phyloP scores from a whole-genome alignment of 2,113 vertebrate species.

The Andinoacara biseriatus region DNA sequence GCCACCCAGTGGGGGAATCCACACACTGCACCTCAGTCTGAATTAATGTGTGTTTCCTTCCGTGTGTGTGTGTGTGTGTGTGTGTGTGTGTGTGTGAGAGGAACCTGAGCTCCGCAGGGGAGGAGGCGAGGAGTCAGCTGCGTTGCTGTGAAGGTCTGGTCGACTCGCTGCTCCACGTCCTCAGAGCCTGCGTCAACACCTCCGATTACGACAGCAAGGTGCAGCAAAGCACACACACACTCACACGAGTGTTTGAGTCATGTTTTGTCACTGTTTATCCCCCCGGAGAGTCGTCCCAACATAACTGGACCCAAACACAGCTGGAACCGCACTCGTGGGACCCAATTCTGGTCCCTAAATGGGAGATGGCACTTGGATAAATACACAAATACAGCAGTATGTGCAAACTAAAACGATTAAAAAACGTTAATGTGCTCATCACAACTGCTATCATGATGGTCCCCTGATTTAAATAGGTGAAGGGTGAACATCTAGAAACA shows the following conservation, averaged over 20 bases:
- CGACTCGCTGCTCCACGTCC: constrained; percentile 92
- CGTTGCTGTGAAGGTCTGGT: constrained; percentile 93
- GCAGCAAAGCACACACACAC: constrained; percentile 10
- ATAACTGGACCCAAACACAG: neutral
- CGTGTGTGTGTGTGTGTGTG: neutral
- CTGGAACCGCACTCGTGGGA: neutral
- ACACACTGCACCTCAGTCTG: constrained; percentile 50
- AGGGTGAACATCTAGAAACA: neutral
- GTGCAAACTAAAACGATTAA: neutral
- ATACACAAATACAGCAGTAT: neutral
- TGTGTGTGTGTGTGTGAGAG: constrained; percentile 68
- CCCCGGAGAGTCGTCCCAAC: neutral
- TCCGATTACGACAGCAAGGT: constrained; percentile 99
- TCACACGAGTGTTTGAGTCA: neutral
- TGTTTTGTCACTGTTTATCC: neutral
- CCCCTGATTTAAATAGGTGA: neutral
- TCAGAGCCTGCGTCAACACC: constrained; percentile 94
- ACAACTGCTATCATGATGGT: neutral
- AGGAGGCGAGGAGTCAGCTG: constrained; percentile 95
- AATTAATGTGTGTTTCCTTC: neutral
- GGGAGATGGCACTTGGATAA: no score
- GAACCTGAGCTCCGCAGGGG: constrained; percentile 96
- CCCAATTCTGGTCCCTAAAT: neutral
- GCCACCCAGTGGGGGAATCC: constrained; percentile 66
- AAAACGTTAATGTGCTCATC: no score